A percentile compares a stretch with the other conserved stretches of the same genome.
Evolutionary conservation across 2,797 vertebrate genomes (phyloP).

Genomic region (Micrastur ruficollis): DNA sequence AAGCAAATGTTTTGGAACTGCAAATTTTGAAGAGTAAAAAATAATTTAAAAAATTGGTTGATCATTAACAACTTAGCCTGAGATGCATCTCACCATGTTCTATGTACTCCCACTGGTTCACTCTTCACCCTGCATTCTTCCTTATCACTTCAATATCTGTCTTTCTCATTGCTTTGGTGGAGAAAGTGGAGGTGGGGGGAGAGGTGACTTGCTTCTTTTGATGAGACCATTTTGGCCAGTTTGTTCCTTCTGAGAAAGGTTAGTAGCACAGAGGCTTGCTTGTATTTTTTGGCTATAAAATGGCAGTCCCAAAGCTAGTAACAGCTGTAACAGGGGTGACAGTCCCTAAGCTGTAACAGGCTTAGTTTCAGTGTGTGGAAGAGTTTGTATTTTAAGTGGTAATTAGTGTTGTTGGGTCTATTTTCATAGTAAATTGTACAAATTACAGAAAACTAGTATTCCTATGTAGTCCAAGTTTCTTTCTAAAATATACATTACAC

Average conservation of each 20-base stretch:
- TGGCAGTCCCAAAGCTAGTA: background rate
- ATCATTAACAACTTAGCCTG: background rate
- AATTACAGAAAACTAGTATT: background rate
- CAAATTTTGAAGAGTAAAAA: background rate
- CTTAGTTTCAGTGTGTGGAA: background rate
- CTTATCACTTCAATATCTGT: background rate
- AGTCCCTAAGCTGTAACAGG: background rate
- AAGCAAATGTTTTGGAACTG: background rate
- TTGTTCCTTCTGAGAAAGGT: background rate
- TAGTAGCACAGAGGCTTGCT: background rate
- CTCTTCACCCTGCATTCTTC: background rate
- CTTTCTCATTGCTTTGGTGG: background rate
- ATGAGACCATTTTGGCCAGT: background rate
- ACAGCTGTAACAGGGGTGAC: background rate
- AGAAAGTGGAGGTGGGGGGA: background rate
- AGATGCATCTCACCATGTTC: background rate
- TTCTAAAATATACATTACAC: background rate
- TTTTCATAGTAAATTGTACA: background rate
- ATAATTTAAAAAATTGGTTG: background rate
- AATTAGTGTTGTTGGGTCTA: fast-evolving
- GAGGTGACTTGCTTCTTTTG: background rate
- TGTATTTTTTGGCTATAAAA: background rate
- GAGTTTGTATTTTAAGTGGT: background rate
- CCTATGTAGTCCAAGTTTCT: background rate
- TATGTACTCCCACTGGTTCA: background rate